These are phyloP conservation scores for Pogonocichla stellata DNA, from an alignment of 2,113 vertebrate genomes.

Conservation along the genomic window DNA sequence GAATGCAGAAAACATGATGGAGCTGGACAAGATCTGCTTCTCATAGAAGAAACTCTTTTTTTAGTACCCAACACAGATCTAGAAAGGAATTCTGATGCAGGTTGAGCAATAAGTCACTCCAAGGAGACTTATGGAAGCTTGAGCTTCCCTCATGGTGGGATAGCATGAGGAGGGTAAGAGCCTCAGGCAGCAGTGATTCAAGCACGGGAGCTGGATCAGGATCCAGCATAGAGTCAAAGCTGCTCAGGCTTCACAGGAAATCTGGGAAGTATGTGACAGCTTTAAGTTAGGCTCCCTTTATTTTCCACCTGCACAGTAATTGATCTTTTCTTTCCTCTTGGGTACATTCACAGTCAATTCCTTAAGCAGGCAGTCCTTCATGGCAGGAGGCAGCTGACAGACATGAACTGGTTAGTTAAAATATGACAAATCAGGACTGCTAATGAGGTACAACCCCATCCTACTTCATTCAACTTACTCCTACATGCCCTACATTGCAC, in stretches of 20 bases:
- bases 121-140: constrained; percentile 33
- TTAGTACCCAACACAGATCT: neutral
- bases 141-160: constrained; percentile 38
- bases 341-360: neutral
- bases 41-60: neutral
- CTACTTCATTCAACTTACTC: neutral
- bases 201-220: constrained; percentile 38
- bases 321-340: neutral
- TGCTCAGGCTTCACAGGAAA: constrained; percentile 60
- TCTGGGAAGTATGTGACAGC: constrained; percentile 60
- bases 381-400: constrained; percentile 13
- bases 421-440: neutral
- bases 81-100: neutral
- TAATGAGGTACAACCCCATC: neutral
- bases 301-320: neutral
- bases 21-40: neutral
- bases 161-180: constrained; percentile 47
- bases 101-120: neutral
- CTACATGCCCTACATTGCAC: neutral
- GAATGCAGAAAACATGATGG: neutral
- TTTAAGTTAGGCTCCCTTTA: constrained; percentile 49
- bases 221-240: constrained; percentile 49
- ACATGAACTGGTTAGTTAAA: neutral
- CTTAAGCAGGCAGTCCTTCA: neutral
- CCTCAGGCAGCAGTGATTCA: constrained; percentile 61